phyloP scores from a whole-genome alignment of 2,113 vertebrate species.

The Porphyrio hochstetteri region DNA sequence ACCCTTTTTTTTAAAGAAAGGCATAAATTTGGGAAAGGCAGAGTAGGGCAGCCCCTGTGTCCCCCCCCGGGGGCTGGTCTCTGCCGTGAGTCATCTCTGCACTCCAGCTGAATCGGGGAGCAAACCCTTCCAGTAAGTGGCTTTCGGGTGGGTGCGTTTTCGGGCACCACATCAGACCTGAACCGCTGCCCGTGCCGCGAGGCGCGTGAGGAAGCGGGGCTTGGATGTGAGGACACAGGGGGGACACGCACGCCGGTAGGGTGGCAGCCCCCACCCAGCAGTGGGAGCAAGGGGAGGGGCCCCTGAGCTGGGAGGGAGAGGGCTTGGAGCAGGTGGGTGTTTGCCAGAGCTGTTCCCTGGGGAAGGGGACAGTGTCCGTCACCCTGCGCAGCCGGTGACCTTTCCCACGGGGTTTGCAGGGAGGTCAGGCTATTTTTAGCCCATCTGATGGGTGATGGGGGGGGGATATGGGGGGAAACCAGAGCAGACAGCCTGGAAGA shows the following conservation, averaged over 20 bases:
- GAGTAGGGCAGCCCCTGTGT: neutral
- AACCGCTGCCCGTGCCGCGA: too few species aligned
- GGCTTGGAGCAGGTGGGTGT: fast-evolving
- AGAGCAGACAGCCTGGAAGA: neutral
- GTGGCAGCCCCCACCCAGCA: fast-evolving
- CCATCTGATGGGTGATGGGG: neutral
- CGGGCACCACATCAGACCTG: neutral
- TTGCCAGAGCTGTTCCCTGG: fast-evolving
- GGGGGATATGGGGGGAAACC: fast-evolving
- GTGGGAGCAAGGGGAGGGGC: neutral
- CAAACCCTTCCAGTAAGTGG: neutral
- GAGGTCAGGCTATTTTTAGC: neutral
- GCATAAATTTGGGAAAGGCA: neutral
- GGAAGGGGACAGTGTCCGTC: neutral
- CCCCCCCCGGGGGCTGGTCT: neutral
- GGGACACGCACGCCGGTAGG: neutral
- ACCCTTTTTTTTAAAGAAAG: neutral
- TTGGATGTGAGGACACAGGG: too few species aligned
- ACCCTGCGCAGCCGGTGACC: neutral
- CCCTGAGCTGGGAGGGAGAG: neutral
- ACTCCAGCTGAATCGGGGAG: neutral
- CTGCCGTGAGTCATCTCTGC: neutral
- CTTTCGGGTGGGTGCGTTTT: neutral
- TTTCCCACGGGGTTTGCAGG: neutral
- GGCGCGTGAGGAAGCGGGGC: too few species aligned